Evolutionary conservation across 2,888 invertebrate species (phyloP), one percentile per base, ranked within the genome.

Genomic region (Agriotes lineatus): DNA sequence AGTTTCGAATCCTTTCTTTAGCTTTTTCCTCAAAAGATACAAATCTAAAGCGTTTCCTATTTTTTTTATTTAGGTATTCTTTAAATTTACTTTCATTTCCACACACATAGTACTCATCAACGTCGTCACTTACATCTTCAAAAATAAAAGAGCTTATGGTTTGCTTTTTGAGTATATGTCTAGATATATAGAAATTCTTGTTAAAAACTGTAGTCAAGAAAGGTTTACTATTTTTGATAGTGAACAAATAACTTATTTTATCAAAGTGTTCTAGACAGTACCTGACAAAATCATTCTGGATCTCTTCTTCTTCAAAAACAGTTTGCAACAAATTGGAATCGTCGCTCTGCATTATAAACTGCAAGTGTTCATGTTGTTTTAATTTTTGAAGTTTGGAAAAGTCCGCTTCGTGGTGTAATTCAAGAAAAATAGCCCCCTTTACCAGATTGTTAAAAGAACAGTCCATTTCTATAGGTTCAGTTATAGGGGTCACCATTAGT

Each of bases 191-290:
- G 22, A 65, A 65, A 14, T 60, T 22, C n/a, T 25, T 25, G n/a
- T 65, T 65, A 30, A 54, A 69, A 30, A 69, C 39, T 39, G 16
- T 16, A 9, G 14, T 44, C 12, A 69, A 39, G 16, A 18, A 45
- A 6, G 61, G 19, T 16, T 48, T 61, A n/a, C n/a, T 14, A 0
- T 60, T 33, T 33, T 45, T 44, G 2, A 18, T n/a, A 1, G 18
- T 35, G n/a, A 69, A 54, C 5, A 54, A 42, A 48, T 65, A 65
- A n/a, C 60, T 37, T 3, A 45, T 65, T 57, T 69, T 65, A 14
- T 45, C 14, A 6, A 33, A 61, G 33, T 69, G 37, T 3, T 65
- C 12, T 9, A 64, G 39, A 57, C 65, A 69, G 0, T 22, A 12
- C 12, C 50, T 2, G 37, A 65, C 61, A 56, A 65, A 33, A n/a